phyloP scores from a whole-genome alignment of 30 jellyfish, hydroid and myxozoan genomes.

The Aurelia aurita region DNA sequence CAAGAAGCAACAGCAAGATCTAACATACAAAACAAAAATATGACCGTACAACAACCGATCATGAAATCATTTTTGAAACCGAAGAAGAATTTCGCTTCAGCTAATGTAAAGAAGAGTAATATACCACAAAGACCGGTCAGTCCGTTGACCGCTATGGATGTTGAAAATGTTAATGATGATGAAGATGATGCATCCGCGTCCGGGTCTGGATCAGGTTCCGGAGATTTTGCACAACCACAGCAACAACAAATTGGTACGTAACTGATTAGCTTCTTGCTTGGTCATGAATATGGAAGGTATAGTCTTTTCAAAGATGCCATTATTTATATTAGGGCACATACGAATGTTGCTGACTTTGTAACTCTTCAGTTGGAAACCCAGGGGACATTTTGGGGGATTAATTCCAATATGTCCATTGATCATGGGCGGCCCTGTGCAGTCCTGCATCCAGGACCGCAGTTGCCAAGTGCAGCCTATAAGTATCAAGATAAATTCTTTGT shows the following conservation, averaged over 20 bases:
- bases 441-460: no score
- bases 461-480: no score
- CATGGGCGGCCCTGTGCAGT: no score
- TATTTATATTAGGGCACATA: no score
- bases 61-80: constrained; percentile 21
- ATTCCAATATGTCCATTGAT: no score
- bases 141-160: constrained; percentile 74
- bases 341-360: no score
- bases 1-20: constrained; percentile 15
- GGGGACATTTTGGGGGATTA: no score
- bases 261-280: background rate
- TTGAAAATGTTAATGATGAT: constrained; percentile 64
- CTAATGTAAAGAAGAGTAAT: constrained; percentile 50
- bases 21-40: background rate
- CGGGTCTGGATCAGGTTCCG: constrained; percentile 83
- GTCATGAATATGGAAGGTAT: no score
- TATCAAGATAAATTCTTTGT: no score
- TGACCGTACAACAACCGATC: constrained; percentile 19
- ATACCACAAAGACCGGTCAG: constrained; percentile 79
- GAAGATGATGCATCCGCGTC: constrained; percentile 65
- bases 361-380: no score
- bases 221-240: constrained; percentile 35
- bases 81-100: constrained; percentile 20
- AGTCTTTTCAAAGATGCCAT: no score
- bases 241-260: constrained; percentile 5